These are phyloP conservation scores for Trichogramma evanescens DNA, from an alignment of 2,888 invertebrate species.

Conservation along the genomic window DNA sequence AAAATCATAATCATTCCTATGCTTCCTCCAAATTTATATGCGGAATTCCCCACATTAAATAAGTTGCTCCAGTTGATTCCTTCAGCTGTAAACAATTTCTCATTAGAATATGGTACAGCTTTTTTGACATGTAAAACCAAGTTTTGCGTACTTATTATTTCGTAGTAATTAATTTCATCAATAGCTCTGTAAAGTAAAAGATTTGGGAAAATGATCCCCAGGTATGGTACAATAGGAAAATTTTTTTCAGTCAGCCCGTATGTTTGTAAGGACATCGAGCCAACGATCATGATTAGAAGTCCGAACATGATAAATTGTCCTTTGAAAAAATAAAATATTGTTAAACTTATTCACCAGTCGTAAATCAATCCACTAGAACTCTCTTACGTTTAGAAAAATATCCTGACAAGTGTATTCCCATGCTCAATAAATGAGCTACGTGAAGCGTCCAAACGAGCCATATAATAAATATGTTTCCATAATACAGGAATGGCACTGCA, in stretches of 20 bases:
- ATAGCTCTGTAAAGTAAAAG: slow-evolving; percentile 33
- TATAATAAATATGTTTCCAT: slow-evolving; percentile 38
- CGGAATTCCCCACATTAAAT: slow-evolving; percentile 35
- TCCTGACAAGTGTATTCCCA: slow-evolving; percentile 40
- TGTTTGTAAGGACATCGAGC: slow-evolving; percentile 22
- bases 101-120: neutral
- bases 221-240: slow-evolving; percentile 25
- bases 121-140: neutral
- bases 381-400: slow-evolving; percentile 41
- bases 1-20: slow-evolving; percentile 66
- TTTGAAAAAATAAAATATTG: slow-evolving; percentile 11
- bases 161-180: slow-evolving; percentile 38
- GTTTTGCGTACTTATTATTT: slow-evolving; percentile 32
- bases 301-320: slow-evolving; percentile 24
- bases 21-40: slow-evolving; percentile 30
- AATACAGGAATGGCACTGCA: slow-evolving; percentile 35
- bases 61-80: slow-evolving; percentile 50
- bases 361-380: too few species aligned
- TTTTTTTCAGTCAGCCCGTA: slow-evolving; percentile 21
- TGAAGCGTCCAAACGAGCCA: slow-evolving; percentile 36
- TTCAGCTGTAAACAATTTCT: slow-evolving; percentile 37
- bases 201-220: slow-evolving; percentile 41
- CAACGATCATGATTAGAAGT: slow-evolving; percentile 22
- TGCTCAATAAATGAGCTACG: slow-evolving; percentile 34
- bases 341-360: neutral